Percentiles rank a stretch among this genome's conserved stretches.
Evolutionary conservation across 2,888 invertebrate genomes (phyloP).

Genomic region (Aphidius colemani): DNA sequence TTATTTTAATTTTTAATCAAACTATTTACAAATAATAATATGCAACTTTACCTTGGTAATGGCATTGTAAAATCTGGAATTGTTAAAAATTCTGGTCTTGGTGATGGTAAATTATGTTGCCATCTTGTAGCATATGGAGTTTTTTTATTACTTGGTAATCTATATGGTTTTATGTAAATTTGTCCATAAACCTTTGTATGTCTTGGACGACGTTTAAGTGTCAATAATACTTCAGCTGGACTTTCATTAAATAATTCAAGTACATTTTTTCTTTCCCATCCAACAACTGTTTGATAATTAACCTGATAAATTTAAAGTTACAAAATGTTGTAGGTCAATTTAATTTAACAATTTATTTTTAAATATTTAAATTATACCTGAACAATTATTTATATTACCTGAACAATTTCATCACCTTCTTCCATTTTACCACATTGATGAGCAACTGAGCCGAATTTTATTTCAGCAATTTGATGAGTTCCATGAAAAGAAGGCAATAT

Average conservation of each 20-base stretch:
- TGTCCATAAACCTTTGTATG: slow-evolving; percentile 81
- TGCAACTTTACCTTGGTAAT: slow-evolving; percentile 60
- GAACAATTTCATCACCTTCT: slow-evolving; percentile 95
- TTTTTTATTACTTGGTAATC: slow-evolving; percentile 74
- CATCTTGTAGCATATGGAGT: slow-evolving; percentile 68
- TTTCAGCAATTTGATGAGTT: slow-evolving; percentile 81
- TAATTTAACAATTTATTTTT: too few relatives aligned
- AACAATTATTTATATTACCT: slow-evolving; percentile 90
- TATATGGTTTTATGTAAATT: slow-evolving; percentile 74
- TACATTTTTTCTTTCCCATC: slow-evolving; percentile 82
- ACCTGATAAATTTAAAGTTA: slow-evolving; percentile 60
- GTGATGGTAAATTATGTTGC: slow-evolving; percentile 73
- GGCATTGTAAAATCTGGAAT: slow-evolving; percentile 68
- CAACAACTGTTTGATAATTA: slow-evolving; percentile 75
- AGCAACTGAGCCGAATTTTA: slow-evolving; percentile 90
- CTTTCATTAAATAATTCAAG: slow-evolving; percentile 75
- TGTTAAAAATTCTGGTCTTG: slow-evolving; percentile 67
- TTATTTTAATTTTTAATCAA: slow-evolving; percentile 12
- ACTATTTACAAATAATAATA: slow-evolving; percentile 1
- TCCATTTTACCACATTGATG: slow-evolving; percentile 91
- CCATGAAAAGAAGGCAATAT: slow-evolving; percentile 85
- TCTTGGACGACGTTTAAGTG: slow-evolving; percentile 81
- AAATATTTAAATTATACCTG: too few relatives aligned
- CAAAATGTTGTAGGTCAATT: background rate
- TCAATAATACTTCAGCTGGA: slow-evolving; percentile 79